Base-by-base conservation (phyloP, 2,888 invertebrate species). In the Callyntrura sp. region DNA sequence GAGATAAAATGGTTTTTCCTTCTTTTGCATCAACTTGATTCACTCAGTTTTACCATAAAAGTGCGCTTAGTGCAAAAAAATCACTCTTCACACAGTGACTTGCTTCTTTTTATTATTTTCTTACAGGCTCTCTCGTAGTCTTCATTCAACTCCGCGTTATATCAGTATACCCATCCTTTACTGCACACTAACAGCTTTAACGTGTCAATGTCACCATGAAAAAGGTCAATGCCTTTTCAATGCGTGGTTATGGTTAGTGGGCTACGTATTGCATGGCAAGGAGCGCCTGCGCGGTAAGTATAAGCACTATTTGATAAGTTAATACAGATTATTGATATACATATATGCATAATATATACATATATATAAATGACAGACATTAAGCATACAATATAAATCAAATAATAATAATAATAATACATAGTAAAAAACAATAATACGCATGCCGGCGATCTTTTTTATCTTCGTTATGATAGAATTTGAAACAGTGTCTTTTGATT, bases 181-280 rank as follows among this genome's bases (percentile, higher is more conserved):
- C 51, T 23, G 57, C 78, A 55, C 57, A 17, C 57, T 57, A 28
- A 35, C 25, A 35, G 73, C 73, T 62, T 86, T 81, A 81, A 57
- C 86, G 55, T 87, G 86, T 87, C 86, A 87, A 87, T 87, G 86
- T 87, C 86, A 81, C 57, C 62, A 78, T 57, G 79, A 87, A 87
- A 82, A 76, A 79, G 86, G 86, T 87, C 86, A 87, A 81, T 87
- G 86, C 86, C 86, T 87, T 79, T 48, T 43, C 6, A 43, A 79
- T 79, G 78, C 79, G 86, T 86, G 62, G 76, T 83, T 14, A 17
- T 68, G 25, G 84, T 79, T 55, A 2, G 48, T 76, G 17, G 51
- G 76, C 11, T 68, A 28, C 43, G 70, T 70, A 12, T 4, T 73
- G 73, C 20, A 73, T 70, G 70, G 43, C 70, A 70, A 35, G 70